Conservation (phyloP, 2,888 invertebrate genomes). For the Eurytoma californica region DNA sequence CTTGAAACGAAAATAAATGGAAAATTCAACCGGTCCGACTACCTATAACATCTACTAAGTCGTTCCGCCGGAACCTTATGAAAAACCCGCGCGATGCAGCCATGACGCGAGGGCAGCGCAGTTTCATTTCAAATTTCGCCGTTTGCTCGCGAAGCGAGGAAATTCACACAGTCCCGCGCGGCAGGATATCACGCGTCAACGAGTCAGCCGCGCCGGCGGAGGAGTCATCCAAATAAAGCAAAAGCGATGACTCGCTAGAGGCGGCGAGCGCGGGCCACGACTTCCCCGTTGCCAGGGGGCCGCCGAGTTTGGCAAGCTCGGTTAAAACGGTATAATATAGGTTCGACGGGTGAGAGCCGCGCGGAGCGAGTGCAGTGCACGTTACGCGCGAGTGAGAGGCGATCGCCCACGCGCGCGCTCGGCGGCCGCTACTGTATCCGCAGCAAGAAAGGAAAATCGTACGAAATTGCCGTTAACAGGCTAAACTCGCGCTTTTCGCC, state of each 20-base stretch:
- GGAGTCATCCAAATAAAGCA: slow-evolving; percentile 24
- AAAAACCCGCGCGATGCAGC: neutral
- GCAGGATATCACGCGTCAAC: no score
- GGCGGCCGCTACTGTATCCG: neutral
- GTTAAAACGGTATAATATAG: neutral
- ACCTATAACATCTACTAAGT: no score
- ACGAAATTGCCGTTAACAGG: slow-evolving; percentile 5
- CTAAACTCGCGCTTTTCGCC: slow-evolving; percentile 46
- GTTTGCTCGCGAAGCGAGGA: slow-evolving; percentile 4
- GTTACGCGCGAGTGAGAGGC: neutral
- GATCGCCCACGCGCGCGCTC: neutral
- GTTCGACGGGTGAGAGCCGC: neutral
- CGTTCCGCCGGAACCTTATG: no score
- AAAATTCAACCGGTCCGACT: no score
- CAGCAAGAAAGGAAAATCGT: neutral
- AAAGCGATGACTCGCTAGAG: slow-evolving; percentile 9
- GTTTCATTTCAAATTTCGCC: slow-evolving; percentile 40
- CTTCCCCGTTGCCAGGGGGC: neutral
- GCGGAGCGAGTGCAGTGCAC: neutral
- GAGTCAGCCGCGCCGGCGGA: no score
- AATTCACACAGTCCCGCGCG: neutral
- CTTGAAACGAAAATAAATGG: no score
- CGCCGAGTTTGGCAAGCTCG: neutral
- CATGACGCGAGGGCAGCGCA: slow-evolving; percentile 14
- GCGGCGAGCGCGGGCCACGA: neutral